phyloP scores from a whole-genome alignment of 2,113 vertebrate species.

The Haemorhous mexicanus region DNA sequence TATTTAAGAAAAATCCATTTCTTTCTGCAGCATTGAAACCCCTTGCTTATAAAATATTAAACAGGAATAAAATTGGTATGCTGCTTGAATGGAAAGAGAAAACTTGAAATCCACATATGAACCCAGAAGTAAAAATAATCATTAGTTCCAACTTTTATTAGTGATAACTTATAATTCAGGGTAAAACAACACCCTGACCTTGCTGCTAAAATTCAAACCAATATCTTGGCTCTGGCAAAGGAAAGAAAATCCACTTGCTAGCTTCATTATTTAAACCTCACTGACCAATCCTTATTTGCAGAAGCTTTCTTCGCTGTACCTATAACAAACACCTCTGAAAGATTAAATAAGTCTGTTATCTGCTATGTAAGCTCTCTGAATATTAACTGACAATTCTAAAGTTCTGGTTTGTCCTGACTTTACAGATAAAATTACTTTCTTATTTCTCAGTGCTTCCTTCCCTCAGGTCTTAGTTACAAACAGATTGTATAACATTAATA shows the following conservation, averaged over 20 bases:
- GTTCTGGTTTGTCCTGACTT: neutral
- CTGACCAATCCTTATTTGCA: neutral
- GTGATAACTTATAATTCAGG: neutral
- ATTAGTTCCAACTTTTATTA: neutral
- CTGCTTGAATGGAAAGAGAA: neutral
- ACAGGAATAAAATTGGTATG: conserved; percentile 1
- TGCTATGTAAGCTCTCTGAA: neutral
- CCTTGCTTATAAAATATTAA: conserved; percentile 25
- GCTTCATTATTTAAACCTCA: neutral
- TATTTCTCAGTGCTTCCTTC: neutral
- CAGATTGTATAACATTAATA: neutral
- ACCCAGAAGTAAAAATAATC: neutral
- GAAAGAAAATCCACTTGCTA: neutral
- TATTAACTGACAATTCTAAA: neutral
- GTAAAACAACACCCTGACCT: neutral
- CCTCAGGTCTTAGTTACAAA: neutral
- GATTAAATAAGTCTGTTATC: neutral
- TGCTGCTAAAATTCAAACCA: neutral
- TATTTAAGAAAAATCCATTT: conserved; percentile 10
- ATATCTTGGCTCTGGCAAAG: neutral
- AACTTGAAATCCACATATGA: neutral
- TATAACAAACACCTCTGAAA: neutral
- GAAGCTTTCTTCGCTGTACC: neutral
- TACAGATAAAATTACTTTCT: neutral
- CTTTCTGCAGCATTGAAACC: neutral